Evolutionary conservation across 2,113 vertebrate species (phyloP), one percentile per base, ranked within the genome.

Genomic region (Leiothrix lutea): DNA sequence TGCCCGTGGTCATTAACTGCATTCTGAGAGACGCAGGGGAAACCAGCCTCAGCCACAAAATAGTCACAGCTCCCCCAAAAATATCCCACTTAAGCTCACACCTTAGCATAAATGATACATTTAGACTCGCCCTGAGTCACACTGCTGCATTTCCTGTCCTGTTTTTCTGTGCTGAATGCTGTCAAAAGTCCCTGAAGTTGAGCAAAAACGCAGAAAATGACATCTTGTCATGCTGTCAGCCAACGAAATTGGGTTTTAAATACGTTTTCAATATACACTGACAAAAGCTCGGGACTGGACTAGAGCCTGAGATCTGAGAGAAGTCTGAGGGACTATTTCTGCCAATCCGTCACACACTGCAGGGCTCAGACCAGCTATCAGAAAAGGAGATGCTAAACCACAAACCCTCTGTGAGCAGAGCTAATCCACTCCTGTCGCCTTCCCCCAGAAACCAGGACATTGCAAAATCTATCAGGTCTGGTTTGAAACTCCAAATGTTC

Each of bases 31-130:
- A 38, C 3, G 48, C 56, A 36, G 51, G 64, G 56, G 92, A 91
- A 88, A 89, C 54, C 24, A 96, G 47, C 22, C 1, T 0, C 3
- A 3, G 31, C 48, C 36, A 51, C 12, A 35, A 51, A 88, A 56
- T 0, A 64, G n/a, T 15, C 53, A 72, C 40, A 50, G 61, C 40
- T 74, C 38, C 44, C 62, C 48, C 42, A 45, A 50, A 95, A 86
- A 80, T 36, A 80, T 9, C 33, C 25, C 8, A 36, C 38, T 62
- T 24, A 44, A 78, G 29, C 28, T 23, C n/a, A 28, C 15, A 26
- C 0, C 0, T 40, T 61, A 5, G 17, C 58, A 45, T 45, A 66
- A 69, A 50, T 0, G 8, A 51, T 36, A n/a, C 28, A 62, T 51
- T 79, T 25, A 62, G 38, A 40, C 12, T 47, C 29, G 35, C 35